These are phyloP conservation scores for Cuniculus paca DNA, from an alignment of 2,797 vertebrate species.

Conservation along the genomic window DNA sequence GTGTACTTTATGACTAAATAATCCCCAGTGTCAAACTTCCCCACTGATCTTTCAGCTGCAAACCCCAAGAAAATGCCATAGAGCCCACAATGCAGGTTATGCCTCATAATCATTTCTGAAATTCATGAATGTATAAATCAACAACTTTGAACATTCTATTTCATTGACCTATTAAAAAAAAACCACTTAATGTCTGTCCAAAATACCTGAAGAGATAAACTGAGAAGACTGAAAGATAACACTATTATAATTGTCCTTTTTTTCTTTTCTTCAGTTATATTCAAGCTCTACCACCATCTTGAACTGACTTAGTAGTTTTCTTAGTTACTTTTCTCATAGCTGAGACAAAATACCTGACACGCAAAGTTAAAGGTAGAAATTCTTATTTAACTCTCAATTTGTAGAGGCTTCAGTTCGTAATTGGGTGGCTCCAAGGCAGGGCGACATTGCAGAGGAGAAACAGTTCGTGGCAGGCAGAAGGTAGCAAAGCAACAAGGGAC, in stretches of 20 bases:
- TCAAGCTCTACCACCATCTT: not conserved
- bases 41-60: not conserved
- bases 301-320: not conserved
- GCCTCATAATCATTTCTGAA: not conserved
- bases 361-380: too few relatives aligned
- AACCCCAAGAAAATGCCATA: not conserved
- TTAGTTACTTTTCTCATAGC: too few relatives aligned
- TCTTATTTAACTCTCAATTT: too few relatives aligned
- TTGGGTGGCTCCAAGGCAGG: too few relatives aligned
- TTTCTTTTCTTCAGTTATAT: not conserved
- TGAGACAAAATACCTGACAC: too few relatives aligned
- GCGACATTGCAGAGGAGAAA: too few relatives aligned
- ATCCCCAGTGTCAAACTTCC: not conserved
- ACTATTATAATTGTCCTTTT: not conserved
- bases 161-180: not conserved
- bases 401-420: too few relatives aligned
- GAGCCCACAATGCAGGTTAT: not conserved
- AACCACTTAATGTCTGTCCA: not conserved
- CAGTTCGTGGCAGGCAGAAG: too few relatives aligned
- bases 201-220: not conserved
- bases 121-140: not conserved
- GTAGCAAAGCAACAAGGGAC: too few relatives aligned
- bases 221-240: not conserved
- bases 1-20: not conserved
- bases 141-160: not conserved